phyloP scores from a whole-genome alignment of 2,113 vertebrate genomes.

The Polypterus senegalus region DNA sequence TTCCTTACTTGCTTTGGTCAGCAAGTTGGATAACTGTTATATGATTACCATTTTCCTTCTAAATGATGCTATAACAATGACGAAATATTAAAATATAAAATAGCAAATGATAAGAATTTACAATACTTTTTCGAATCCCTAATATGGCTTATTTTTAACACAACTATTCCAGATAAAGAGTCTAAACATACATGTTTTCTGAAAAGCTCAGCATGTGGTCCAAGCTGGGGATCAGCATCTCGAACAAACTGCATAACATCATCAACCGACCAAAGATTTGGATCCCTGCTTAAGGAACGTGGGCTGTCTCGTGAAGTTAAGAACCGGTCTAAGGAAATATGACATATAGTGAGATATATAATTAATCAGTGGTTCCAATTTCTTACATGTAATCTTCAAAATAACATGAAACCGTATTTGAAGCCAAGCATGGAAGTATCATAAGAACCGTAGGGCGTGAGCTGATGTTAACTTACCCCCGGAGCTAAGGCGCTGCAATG shows the following conservation, averaged over 20 bases:
- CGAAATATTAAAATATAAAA: too few species aligned
- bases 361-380: too few species aligned
- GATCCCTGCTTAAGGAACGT: constrained; percentile 58
- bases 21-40: background rate
- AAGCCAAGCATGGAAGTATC: too few species aligned
- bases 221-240: constrained; percentile 80
- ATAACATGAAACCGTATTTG: too few species aligned
- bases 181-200: constrained; percentile 74
- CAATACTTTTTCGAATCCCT: too few species aligned
- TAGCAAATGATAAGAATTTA: too few species aligned
- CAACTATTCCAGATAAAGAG: too few species aligned
- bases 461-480: constrained; percentile 47
- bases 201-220: constrained; percentile 88
- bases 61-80: too few species aligned
- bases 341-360: background rate
- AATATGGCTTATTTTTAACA: too few species aligned
- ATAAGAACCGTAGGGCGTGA: background rate
- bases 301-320: constrained; percentile 43
- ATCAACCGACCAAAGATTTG: constrained; percentile 81
- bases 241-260: constrained; percentile 93
- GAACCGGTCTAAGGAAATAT: constrained; percentile 45
- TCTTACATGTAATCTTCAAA: too few species aligned
- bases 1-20: too few species aligned
- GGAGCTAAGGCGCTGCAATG: constrained; percentile 59
- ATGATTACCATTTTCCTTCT: background rate